These are phyloP conservation scores for Accipiter cooperii DNA, from an alignment of 2,113 vertebrate genomes.

Conservation along the genomic window DNA sequence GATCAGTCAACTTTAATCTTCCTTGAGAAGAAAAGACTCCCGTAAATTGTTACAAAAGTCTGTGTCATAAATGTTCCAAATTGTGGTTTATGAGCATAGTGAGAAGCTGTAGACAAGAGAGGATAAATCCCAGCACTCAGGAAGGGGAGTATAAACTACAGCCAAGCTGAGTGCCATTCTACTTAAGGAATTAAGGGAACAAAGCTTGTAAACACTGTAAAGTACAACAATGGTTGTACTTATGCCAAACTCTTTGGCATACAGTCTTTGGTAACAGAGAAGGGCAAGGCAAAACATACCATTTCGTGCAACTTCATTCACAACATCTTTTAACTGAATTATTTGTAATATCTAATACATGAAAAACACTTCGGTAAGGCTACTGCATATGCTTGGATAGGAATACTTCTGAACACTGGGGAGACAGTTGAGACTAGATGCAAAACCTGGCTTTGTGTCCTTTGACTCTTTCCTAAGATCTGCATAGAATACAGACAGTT, in stretches of 20 bases:
- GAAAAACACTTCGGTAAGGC: not conserved
- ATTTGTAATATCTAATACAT: not conserved
- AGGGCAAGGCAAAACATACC: not conserved
- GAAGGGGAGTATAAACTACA: not conserved
- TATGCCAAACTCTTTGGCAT: not conserved
- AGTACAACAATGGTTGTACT: not conserved
- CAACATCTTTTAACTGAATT: not conserved
- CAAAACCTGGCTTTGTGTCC: not conserved
- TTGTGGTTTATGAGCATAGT: not conserved
- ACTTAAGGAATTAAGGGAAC: constrained; percentile 21
- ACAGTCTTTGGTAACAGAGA: not conserved
- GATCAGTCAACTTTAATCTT: constrained; percentile 22
- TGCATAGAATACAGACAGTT: not conserved
- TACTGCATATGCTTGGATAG: accelerated
- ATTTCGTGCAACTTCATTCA: not conserved
- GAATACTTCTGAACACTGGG: not conserved
- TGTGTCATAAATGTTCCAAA: constrained; percentile 13
- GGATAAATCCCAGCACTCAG: constrained; percentile 11
- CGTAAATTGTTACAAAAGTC: not conserved
- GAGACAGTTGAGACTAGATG: not conserved
- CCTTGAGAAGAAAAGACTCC: not conserved
- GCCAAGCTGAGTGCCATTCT: not conserved
- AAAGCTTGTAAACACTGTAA: not conserved
- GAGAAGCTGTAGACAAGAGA: not conserved
- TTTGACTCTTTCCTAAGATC: not conserved